Evolutionary conservation across 2,888 invertebrate genomes (phyloP).

Genomic region (Selenia dentaria): DNA sequence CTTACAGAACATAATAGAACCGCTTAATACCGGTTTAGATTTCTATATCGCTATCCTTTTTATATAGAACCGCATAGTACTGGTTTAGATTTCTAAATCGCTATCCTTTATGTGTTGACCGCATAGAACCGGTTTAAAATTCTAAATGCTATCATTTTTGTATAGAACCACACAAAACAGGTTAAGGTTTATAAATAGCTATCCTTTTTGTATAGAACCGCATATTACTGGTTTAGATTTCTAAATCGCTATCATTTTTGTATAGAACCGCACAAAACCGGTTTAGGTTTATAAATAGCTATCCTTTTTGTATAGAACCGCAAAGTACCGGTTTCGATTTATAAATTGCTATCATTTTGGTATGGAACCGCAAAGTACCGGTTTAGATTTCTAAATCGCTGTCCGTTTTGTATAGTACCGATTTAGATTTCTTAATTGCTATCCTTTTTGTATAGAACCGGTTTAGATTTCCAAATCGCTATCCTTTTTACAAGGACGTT

Average conservation of each 20-base stretch:
- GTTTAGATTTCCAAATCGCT: conserved; percentile 71
- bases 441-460: too few species aligned
- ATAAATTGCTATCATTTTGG: too few species aligned
- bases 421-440: conserved; percentile 78
- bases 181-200: too few species aligned
- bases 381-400: conserved; percentile 78
- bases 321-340: conserved; percentile 57
- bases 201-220: too few species aligned
- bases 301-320: conserved; percentile 42
- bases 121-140: too few species aligned
- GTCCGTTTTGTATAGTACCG: too few species aligned
- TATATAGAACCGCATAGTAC: too few species aligned
- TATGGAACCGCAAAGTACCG: conserved; percentile 31
- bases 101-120: too few species aligned
- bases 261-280: conserved; percentile 15
- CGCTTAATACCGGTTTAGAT: conserved; percentile 54
- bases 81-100: too few species aligned
- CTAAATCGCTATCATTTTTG: too few species aligned
- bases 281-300: conserved; percentile 77
- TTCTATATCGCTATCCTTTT: conserved; percentile 66
- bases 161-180: too few species aligned
- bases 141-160: too few species aligned
- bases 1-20: conserved; percentile 27
- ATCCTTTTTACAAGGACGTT: conserved; percentile 81
- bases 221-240: conserved; percentile 57